phyloP scores from a whole-genome alignment of 1,140 invertebrate species.

The Temnothorax longispinosus region DNA sequence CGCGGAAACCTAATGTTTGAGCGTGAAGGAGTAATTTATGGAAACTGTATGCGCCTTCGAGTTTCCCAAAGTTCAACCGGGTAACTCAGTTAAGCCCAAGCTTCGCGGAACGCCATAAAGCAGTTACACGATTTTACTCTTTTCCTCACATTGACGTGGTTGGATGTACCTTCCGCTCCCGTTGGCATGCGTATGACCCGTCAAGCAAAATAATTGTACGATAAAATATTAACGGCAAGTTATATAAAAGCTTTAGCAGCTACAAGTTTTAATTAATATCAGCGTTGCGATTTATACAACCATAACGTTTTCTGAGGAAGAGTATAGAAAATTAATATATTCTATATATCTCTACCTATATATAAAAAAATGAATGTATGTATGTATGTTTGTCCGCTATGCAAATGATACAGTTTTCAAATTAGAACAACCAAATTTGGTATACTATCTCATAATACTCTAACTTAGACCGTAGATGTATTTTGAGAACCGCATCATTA shows the following conservation, averaged over 20 bases:
- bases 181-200: conserved; percentile 46
- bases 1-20: conserved; percentile 50
- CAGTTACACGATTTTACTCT: conserved; percentile 64
- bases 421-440: too few species aligned
- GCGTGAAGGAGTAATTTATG: conserved; percentile 66
- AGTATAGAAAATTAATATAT: background rate
- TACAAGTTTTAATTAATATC: conserved; percentile 25
- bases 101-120: conserved; percentile 55
- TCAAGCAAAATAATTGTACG: conserved; percentile 40
- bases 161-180: conserved; percentile 44
- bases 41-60: conserved; percentile 63
- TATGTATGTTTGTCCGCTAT: too few species aligned
- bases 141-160: conserved; percentile 40
- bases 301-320: background rate
- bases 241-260: conserved; percentile 10
- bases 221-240: conserved; percentile 9
- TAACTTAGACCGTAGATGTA: too few species aligned
- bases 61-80: conserved; percentile 55
- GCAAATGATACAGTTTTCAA: too few species aligned
- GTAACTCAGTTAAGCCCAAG: conserved; percentile 58
- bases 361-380: background rate
- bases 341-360: background rate
- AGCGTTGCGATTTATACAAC: background rate
- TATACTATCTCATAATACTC: too few species aligned
- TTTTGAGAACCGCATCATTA: too few species aligned